Evolutionary conservation across 2,113 vertebrate genomes (phyloP).

Genomic region (Chitala chitala): DNA sequence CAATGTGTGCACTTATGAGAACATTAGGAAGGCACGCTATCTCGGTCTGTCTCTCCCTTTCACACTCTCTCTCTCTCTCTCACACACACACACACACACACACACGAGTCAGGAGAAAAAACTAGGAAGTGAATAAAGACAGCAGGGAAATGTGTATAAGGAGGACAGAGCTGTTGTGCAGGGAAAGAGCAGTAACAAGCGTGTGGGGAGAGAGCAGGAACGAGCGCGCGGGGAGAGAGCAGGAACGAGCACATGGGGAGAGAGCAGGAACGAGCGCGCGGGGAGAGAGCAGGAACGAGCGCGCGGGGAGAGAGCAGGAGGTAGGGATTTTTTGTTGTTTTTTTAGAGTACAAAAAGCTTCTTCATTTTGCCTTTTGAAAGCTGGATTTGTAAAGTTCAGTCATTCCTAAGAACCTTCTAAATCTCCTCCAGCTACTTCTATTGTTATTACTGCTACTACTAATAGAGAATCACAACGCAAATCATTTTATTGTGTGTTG

Average conservation of each 20-base stretch:
- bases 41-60: too few species aligned
- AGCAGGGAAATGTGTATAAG: too few species aligned
- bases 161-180: too few species aligned
- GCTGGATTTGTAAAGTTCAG: slow-evolving; percentile 53
- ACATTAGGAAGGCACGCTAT: slow-evolving; percentile 9
- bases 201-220: slow-evolving; percentile 13
- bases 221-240: not conserved
- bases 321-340: slow-evolving; percentile 36
- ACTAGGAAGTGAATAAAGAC: too few species aligned
- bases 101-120: too few species aligned
- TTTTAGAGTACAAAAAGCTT: slow-evolving; percentile 45
- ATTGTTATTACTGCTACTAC: slow-evolving; percentile 37
- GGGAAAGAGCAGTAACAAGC: too few species aligned
- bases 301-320: slow-evolving; percentile 34
- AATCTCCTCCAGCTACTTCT: slow-evolving; percentile 26
- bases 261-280: not conserved
- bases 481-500: slow-evolving; percentile 36
- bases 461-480: slow-evolving; percentile 42
- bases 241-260: not conserved
- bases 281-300: not conserved
- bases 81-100: too few species aligned
- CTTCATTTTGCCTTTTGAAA: slow-evolving; percentile 45
- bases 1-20: slow-evolving; percentile 42
- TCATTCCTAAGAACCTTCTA: slow-evolving; percentile 37
- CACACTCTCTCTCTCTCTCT: not conserved